These are phyloP conservation scores for Apis cerana DNA, from an alignment of 1,140 invertebrate species.

Conservation along the genomic window DNA sequence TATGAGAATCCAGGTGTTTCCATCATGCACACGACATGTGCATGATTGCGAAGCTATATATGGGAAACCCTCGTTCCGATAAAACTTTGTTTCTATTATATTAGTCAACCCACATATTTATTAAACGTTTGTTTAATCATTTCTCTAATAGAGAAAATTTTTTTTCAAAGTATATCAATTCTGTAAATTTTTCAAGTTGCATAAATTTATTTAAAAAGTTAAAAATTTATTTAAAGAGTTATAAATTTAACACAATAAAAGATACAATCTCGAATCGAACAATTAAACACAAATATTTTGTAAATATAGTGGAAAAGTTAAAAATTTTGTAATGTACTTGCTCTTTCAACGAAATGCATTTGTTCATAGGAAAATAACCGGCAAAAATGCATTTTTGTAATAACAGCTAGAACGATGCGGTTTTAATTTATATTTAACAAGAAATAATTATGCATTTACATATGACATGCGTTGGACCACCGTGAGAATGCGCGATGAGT, in stretches of 20 bases:
- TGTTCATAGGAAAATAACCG: background rate
- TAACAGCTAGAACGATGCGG: background rate
- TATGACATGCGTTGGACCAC: constrained; percentile 60
- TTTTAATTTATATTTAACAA: constrained; percentile 50
- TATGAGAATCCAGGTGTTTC: constrained; percentile 77
- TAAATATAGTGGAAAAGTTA: too few relatives aligned
- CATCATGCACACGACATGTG: constrained; percentile 70
- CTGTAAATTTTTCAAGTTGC: too few relatives aligned
- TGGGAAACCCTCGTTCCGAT: constrained; percentile 69
- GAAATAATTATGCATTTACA: constrained; percentile 44
- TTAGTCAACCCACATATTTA: too few relatives aligned
- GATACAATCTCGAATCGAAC: too few relatives aligned
- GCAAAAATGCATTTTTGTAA: background rate
- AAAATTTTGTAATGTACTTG: too few relatives aligned
- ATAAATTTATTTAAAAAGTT: too few relatives aligned
- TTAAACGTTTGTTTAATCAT: too few relatives aligned
- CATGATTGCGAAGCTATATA: constrained; percentile 75
- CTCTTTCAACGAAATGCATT: background rate
- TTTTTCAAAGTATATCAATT: too few relatives aligned
- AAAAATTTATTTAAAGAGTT: too few relatives aligned
- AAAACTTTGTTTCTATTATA: background rate
- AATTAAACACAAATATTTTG: too few relatives aligned
- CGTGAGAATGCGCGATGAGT: constrained; percentile 78
- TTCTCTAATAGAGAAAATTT: too few relatives aligned
- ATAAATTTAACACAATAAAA: too few relatives aligned